Base-by-base conservation (phyloP, 1,140 invertebrate genomes). In the Drosophila oshimai region DNA sequence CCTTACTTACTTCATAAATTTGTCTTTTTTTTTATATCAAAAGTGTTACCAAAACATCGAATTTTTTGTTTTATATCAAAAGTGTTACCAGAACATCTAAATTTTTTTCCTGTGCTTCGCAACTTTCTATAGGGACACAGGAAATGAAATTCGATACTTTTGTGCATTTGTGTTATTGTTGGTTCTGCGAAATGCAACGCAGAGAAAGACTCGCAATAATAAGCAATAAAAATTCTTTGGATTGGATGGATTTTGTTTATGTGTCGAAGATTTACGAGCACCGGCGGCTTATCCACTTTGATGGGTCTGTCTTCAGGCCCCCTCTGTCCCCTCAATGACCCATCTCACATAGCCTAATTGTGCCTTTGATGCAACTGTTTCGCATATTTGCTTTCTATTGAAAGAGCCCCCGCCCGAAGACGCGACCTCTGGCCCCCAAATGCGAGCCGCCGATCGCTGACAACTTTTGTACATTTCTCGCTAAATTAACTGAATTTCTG, bases 61-160 rank as follows among this genome's bases (percentile, higher is more conserved):
- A n/a, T n/a, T n/a, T n/a, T n/a, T n/a, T n/a, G n/a, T n/a, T n/a
- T n/a, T n/a, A n/a, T n/a, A n/a, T n/a, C n/a, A n/a, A n/a, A n/a
- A n/a, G n/a, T n/a, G n/a, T n/a, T n/a, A n/a, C n/a, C n/a, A n/a
- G n/a, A n/a, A n/a, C n/a, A n/a, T n/a, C n/a, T n/a, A n/a, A n/a
- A n/a, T n/a, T n/a, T 62, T 62, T 22, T 62, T 9, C 3, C 22
- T 6, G 58, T 62, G n/a, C 2, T 1, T 7, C 7, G 5, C 33
- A 13, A 53, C 64, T 74, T 70, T 72, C 70, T 58, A 58, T 57
- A 58, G 50, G 76, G 60, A 54, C 69, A 88, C 87, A 89, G 87
- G 87, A 89, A 89, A 89, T 89, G 87, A 89, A 89, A 89, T 74
- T 80, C 75, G 81, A 89, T 87, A 89, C 87, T 89, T 89, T 89